Evolutionary conservation across 2,888 invertebrate species (phyloP), one percentile per base, ranked within the genome.

Genomic region (Harpalus rufipes): DNA sequence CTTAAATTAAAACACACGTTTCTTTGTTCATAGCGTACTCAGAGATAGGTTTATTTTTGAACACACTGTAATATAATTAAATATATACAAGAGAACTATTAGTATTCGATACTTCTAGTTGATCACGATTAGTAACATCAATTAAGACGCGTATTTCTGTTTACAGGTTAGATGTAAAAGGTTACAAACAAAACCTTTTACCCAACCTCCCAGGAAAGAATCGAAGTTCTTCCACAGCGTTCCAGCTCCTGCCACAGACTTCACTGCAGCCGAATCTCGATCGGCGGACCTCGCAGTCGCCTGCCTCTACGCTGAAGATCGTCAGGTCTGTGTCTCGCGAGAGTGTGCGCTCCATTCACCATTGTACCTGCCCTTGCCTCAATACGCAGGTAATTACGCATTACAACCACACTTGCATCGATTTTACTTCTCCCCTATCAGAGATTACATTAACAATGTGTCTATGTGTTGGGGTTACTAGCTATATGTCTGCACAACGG

Each of bases 241-340:
- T 94, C 90, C 94, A 95, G 92, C 91, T 94, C 92, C 92, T 94
- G 89, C 93, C 95, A 87, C 94, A 95, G 88, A 90, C 92, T 86
- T 91, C 93, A 86, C 92, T 92, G 87, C 90, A 92, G 85, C 94
- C 94, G n/a, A 88, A 90, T 85, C 87, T 91, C 85, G 96, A 96
- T 89, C 93, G 96, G 86, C 93, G 96, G 87, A 96, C 96, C 86
- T 96, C 96, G n/a, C 95, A 95, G 84, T 95, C 96, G 86, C 96
- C 96, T 65, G 93, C 95, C 85, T 95, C 96, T 78, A 94, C 95
- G 85, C 90, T 95, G 88, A 95, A 95, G 90, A 94, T 97, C 91
- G 96, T 96, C 89, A 94, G 97, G 88, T 97, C 97, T 88, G 95
- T 96, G 86, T 97, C 97, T 82, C 94, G 95, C 87, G 96, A 96